Evolutionary conservation across 2,888 invertebrate genomes (phyloP), one percentile per base, ranked within the genome.

Genomic region (Drosophila merina): DNA sequence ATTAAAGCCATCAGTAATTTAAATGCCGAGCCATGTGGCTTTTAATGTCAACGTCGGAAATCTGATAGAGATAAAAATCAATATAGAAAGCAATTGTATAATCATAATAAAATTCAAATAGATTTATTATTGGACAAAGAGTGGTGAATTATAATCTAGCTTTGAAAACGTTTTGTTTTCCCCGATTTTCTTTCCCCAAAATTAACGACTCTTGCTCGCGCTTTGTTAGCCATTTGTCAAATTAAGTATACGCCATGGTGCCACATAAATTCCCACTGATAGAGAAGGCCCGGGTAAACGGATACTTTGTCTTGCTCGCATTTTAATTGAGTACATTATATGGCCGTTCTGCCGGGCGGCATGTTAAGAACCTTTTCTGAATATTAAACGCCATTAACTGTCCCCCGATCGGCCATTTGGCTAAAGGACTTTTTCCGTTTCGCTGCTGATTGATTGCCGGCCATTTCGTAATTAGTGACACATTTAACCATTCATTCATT

Each of bases 401-500:
- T 52, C 51, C 42, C 58, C 52, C 69, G 52, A 69, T 51, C 36
- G 69, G 28, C 69, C 68, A 59, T 69, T 69, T 44, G 40, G 30
- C 36, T n/a, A 20, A 10, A 14, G 47, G 38, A 56, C 49, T 54
- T 50, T 67, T 38, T 44, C 20, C 40, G 40, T 42, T 26, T 12
- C 20, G 20, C 56, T 26, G 40, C 67, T 67, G 72, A 67, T 54
- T 36, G 68, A 73, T 67, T 52, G 58, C 52, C 50, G 47, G 60
- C 42, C 44, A 72, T 67, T 75, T 59, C 26, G 47, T 68, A 69
- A 71, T 74, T 71, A 72, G 59, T 62, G 60, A 70, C 58, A 67
- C 63, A 77, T 71, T 78, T 70, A 54, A 49, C 14, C 47, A 56
- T 14, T 50, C 31, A 42, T 56, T 58, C 47, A 51, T 55, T 57